Base-by-base conservation (phyloP, 2,888 invertebrate genomes). In the Eustalomyia histrio region DNA sequence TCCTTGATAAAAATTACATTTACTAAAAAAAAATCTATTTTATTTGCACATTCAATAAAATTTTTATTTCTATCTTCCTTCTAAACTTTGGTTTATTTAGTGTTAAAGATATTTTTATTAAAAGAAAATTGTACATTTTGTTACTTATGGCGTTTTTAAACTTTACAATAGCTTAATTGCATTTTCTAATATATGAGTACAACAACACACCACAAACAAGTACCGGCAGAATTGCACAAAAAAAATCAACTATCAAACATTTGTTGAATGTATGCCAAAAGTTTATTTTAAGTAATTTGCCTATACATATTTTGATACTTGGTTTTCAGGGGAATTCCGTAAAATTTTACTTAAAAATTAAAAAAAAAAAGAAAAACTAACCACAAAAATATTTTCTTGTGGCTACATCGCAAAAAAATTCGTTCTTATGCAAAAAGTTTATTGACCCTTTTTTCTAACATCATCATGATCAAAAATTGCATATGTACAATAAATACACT, bases 221-320 rank as follows among this genome's bases (percentile, higher is more conserved):
- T 29, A 43, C 50, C 63, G 50, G 29, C 63, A 55, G 68, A 64
- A 21, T 3, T 2, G 21, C 2, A 4, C 2, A 21, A 21, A 21
- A 2, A n/a, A n/a, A n/a, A n/a, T n/a, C n/a, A n/a, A n/a, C n/a
- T n/a, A n/a, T n/a, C n/a, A n/a, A 21, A 21, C 21, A 58, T 43
- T 57, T 47, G 64, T 71, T 71, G 78, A 74, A 78, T 76, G 65
- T 74, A 67, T 78, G 81, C 81, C 81, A 78, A 80, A 76, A 80
- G 80, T 76, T 80, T 80, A 80, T 68, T 80, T 80, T 55, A 79
- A 75, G 60, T 58, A 65, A 81, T 76, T 76, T 80, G 65, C 53
- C 61, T 55, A 55, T 76, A 29, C 29, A 29, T 7, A 57, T 63
- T 76, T 63, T 57, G 63, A 61, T 76, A 63, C 63, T 73, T 39